phyloP scores from a whole-genome alignment of 2,797 vertebrate species.

The Trachops cirrhosus region DNA sequence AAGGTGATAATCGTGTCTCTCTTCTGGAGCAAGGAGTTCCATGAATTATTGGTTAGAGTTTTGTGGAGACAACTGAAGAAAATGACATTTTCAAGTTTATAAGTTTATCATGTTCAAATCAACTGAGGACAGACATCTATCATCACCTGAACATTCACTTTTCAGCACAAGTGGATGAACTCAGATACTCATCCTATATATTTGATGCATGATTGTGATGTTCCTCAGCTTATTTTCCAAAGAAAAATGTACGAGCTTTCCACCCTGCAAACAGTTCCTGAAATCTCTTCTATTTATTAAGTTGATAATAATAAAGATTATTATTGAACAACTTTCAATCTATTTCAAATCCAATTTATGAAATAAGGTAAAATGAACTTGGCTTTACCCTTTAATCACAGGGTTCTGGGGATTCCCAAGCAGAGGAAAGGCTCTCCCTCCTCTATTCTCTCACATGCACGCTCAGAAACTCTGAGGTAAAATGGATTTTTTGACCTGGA shows the following conservation, averaged over 20 bases:
- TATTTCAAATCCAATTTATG: conserved; percentile 32
- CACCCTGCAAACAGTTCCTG: background rate
- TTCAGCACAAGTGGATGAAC: background rate
- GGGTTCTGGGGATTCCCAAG: background rate
- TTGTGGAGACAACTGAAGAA: conserved; percentile 33
- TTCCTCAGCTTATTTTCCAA: conserved; percentile 6
- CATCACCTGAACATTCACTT: conserved; percentile 34
- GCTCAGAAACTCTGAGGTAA: background rate
- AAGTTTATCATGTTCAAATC: conserved; percentile 48
- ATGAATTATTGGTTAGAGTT: conserved; percentile 53
- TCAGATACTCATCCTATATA: background rate
- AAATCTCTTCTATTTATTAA: conserved; percentile 7
- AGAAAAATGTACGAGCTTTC: background rate
- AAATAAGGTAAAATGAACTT: background rate
- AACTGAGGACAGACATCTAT: conserved; percentile 50
- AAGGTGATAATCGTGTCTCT: background rate
- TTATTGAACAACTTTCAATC: background rate
- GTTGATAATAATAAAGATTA: conserved; percentile 17
- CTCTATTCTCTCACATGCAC: background rate
- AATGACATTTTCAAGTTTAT: conserved; percentile 55
- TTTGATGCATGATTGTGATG: background rate
- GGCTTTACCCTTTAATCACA: background rate
- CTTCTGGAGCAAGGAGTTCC: background rate
- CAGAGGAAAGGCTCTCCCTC: background rate
- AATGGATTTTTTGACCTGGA: background rate